A percentile compares a stretch with the other conserved stretches of the same genome.
phyloP scores from a whole-genome alignment of 2,888 invertebrate genomes.

The Epinotia brunnichana region DNA sequence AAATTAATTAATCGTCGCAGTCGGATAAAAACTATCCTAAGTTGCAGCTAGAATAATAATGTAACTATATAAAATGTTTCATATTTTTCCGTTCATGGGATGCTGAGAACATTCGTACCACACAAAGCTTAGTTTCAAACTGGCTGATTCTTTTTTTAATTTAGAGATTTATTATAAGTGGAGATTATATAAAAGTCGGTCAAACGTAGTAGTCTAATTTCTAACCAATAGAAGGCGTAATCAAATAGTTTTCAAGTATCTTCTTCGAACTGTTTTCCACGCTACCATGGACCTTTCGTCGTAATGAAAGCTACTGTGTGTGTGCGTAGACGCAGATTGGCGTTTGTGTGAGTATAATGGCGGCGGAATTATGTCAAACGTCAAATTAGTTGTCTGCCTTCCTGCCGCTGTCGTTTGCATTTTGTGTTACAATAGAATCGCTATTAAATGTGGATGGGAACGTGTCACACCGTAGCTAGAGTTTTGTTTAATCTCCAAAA shows the following conservation, averaged over 20 bases:
- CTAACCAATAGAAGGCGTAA: constrained; percentile 30
- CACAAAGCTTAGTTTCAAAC: too few species aligned
- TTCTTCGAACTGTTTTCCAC: background rate
- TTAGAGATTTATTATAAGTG: too few species aligned
- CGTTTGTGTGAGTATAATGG: constrained; percentile 66
- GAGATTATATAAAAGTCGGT: background rate
- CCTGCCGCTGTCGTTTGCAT: constrained; percentile 77
- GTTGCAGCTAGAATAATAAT: too few species aligned
- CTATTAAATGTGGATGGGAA: constrained; percentile 61
- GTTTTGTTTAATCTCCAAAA: background rate
- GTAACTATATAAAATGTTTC: too few species aligned
- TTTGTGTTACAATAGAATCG: constrained; percentile 73
- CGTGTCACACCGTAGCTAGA: constrained; percentile 55
- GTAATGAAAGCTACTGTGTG: constrained; percentile 7
- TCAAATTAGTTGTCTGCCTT: constrained; percentile 77
- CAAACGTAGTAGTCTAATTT: constrained; percentile 8
- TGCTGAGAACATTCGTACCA: too few species aligned
- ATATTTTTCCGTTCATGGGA: too few species aligned
- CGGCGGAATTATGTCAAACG: constrained; percentile 75
- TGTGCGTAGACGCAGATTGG: constrained; percentile 44
- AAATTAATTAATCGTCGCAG: too few species aligned
- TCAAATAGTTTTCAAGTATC: background rate
- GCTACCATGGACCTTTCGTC: constrained; percentile 1
- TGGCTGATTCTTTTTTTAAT: too few species aligned
- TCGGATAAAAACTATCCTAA: too few species aligned